Percentiles rank a stretch among this genome's conserved stretches.
Evolutionary conservation across 2,797 vertebrate genomes (phyloP).

Genomic region (Anguilla pacifica): DNA sequence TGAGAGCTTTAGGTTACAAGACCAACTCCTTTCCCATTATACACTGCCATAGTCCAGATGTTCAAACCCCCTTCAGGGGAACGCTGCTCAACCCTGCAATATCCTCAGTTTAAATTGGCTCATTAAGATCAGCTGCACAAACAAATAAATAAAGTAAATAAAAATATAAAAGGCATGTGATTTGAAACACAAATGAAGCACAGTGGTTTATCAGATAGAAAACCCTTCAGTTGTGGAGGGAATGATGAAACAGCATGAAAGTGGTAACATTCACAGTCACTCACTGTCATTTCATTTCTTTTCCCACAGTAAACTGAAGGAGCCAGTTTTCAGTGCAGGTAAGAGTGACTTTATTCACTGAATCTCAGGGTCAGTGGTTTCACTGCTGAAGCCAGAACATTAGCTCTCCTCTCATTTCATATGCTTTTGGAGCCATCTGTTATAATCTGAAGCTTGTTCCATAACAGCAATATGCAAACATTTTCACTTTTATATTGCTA

Average conservation of each 20-base stretch:
- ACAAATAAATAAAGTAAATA: background rate
- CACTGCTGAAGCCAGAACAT: constrained; percentile 5
- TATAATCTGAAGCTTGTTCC: background rate
- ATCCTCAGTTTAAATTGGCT: background rate
- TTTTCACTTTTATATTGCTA: background rate
- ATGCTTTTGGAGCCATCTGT: background rate
- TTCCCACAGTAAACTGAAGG: constrained; percentile 92
- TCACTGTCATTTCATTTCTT: constrained; percentile 38
- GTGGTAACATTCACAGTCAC: constrained; percentile 37
- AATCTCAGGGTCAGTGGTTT: background rate
- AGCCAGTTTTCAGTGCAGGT: constrained; percentile 96
- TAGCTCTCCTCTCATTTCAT: background rate
- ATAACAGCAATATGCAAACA: background rate
- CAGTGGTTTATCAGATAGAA: background rate
- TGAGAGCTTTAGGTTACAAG: too few relatives aligned
- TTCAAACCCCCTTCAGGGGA: background rate
- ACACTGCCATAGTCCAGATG: too few relatives aligned
- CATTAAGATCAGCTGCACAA: background rate
- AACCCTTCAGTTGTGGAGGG: background rate
- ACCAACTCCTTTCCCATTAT: too few relatives aligned
- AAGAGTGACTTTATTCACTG: constrained; percentile 63
- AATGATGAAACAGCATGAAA: background rate
- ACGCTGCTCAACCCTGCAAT: background rate
- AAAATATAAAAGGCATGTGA: background rate
- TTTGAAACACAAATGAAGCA: background rate